Percentiles rank a stretch among this genome's conserved stretches.
These are phyloP conservation scores for Gasterosteus nipponicus DNA, from an alignment of 2,113 vertebrate species.

Conservation along the genomic window DNA sequence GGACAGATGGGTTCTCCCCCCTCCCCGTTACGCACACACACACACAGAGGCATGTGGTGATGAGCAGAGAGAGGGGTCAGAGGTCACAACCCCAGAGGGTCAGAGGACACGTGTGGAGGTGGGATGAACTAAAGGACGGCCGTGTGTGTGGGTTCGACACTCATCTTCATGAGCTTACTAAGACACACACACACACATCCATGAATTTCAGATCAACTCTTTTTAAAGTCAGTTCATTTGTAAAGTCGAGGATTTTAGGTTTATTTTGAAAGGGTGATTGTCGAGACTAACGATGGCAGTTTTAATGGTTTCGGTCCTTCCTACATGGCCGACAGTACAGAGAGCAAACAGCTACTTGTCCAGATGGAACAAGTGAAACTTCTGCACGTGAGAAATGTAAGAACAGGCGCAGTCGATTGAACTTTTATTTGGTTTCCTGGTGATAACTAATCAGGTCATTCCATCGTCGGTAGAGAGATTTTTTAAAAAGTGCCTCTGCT, in stretches of 20 bases:
- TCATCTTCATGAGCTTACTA: neutral
- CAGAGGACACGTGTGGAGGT: neutral
- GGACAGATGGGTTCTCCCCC: conserved; percentile 1
- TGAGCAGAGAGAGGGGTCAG: neutral
- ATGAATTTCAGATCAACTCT: neutral
- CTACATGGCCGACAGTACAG: no score
- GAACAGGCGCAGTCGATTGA: conserved; percentile 10
- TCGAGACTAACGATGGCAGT: no score
- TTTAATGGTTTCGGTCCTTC: no score
- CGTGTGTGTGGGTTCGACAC: neutral
- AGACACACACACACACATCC: neutral
- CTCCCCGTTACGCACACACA: neutral
- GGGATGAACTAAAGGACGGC: neutral
- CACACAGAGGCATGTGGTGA: neutral
- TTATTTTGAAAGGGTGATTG: no score
- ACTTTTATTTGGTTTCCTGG: conserved; percentile 28
- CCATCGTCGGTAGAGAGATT: conserved; percentile 9
- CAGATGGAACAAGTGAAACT: neutral
- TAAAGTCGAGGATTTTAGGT: neutral
- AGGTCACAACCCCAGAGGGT: neutral
- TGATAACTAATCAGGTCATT: conserved; percentile 39
- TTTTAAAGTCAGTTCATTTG: neutral
- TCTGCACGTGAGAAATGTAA: neutral
- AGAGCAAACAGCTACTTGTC: no score
- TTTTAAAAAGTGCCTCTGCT: neutral